Evolutionary conservation across 2,113 vertebrate species (phyloP), one percentile per base, ranked within the genome.

Genomic region (Tylochromis polylepis): DNA sequence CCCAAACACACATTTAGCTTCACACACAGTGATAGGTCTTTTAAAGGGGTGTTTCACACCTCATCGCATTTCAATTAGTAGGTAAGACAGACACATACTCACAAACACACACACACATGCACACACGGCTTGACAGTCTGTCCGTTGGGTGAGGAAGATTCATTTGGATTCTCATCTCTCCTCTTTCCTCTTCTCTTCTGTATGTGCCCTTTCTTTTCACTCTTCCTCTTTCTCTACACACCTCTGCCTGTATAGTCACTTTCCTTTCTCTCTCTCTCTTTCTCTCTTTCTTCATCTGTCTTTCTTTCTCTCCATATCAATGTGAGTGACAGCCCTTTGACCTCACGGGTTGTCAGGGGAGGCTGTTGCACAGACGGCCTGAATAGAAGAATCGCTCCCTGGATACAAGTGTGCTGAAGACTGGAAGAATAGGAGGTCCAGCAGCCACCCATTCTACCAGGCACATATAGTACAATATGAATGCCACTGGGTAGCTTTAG

Each of bases 11-110:
- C 84, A 90, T 90, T 92, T 89, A 92, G 49, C 88, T 86, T 90
- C 87, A 89, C 85, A 94, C 91, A 79, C 22, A 16, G 88, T 90
- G 95, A 95, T 94, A 90, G 94, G 94, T 93, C 91, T 95, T 94
- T 95, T 93, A 95, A 94, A 95, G 93, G 88, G 92, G 87, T 92
- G 93, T 94, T 95, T 95, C 95, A 95, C 95, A 95, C 94, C 91
- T 94, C 94, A 94, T 95, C 90, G 94, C 94, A 95, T 95, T 95
- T 95, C 94, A 95, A 95, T 95, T 95, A 95, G 94, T 88, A 94
- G 91, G 94, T 94, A 91, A 84, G 87, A 93, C 67, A 87, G 57
- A 88, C 91, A 88, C 88, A 86, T 86, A 84, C 85, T 29, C 91
- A 70, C 86, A 79, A 81, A 83, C 86, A 82, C 84, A 87, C 78